Evolutionary conservation across 2,797 vertebrate genomes (phyloP).

Genomic region (Urophycis tenuis): DNA sequence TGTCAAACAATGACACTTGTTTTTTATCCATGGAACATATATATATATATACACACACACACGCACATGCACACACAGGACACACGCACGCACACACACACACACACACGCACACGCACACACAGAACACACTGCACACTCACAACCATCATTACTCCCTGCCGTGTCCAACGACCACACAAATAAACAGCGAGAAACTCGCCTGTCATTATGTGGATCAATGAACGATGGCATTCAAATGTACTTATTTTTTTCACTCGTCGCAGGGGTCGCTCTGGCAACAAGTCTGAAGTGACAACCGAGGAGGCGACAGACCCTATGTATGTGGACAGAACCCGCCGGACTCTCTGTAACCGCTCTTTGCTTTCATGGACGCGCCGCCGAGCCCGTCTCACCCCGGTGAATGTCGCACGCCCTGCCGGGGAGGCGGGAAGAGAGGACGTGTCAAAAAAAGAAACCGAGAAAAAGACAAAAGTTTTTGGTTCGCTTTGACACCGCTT

Average conservation of each 20-base stretch:
- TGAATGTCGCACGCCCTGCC: too few species aligned
- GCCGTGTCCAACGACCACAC: not conserved
- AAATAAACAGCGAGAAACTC: not conserved
- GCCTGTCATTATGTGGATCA: not conserved
- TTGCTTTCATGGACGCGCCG: not conserved
- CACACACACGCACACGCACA: not conserved
- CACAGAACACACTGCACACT: not conserved
- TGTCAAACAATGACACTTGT: not conserved
- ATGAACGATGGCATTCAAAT: not conserved
- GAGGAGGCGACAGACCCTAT: not conserved
- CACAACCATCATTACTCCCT: not conserved
- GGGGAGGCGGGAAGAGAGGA: too few species aligned
- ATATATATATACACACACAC: not conserved
- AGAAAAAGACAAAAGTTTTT: too few species aligned
- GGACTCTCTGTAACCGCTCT: too few species aligned
- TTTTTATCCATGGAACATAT: not conserved
- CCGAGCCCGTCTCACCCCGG: too few species aligned
- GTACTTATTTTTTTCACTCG: not conserved
- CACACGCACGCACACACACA: not conserved
- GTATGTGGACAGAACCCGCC: too few species aligned
- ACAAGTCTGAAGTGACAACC: not conserved
- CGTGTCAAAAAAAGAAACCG: too few species aligned
- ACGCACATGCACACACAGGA: not conserved
- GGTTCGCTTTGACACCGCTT: too few species aligned
- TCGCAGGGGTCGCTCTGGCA: not conserved